These are phyloP conservation scores for Lathamus discolor DNA, from an alignment of 2,113 vertebrate genomes.

Conservation along the genomic window DNA sequence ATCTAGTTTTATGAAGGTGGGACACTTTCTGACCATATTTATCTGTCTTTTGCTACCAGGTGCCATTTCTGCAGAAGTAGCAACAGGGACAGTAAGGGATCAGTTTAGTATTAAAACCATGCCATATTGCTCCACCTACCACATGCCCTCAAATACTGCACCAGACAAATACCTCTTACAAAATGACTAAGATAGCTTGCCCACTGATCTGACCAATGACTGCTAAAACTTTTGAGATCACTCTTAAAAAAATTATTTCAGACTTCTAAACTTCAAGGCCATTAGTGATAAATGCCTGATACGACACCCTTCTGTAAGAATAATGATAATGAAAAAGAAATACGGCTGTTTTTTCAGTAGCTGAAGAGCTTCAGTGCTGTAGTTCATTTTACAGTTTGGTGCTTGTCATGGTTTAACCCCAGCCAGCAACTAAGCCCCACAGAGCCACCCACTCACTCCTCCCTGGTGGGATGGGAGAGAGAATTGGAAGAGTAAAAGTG, in stretches of 20 bases:
- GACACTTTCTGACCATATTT: background rate
- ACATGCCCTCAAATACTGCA: background rate
- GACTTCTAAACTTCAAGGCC: background rate
- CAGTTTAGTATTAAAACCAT: background rate
- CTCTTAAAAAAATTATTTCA: background rate
- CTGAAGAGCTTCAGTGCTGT: background rate
- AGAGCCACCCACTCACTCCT: background rate
- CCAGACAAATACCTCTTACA: background rate
- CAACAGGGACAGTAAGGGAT: background rate
- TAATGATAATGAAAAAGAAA: background rate
- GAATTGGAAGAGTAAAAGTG: background rate
- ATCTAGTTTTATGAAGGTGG: background rate
- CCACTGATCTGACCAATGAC: background rate
- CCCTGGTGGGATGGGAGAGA: background rate
- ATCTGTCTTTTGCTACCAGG: background rate
- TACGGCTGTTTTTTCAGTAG: background rate
- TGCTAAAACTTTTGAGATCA: background rate
- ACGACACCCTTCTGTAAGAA: background rate
- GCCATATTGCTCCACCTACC: background rate
- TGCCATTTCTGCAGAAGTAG: background rate
- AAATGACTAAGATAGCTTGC: background rate
- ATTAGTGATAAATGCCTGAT: background rate
- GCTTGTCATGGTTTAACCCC: background rate
- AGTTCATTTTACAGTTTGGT: background rate
- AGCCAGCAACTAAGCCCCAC: background rate